Percentiles rank a stretch among this genome's conserved stretches.
These are phyloP conservation scores for Tichodroma muraria DNA, from an alignment of 2,113 vertebrate species.

Conservation along the genomic window DNA sequence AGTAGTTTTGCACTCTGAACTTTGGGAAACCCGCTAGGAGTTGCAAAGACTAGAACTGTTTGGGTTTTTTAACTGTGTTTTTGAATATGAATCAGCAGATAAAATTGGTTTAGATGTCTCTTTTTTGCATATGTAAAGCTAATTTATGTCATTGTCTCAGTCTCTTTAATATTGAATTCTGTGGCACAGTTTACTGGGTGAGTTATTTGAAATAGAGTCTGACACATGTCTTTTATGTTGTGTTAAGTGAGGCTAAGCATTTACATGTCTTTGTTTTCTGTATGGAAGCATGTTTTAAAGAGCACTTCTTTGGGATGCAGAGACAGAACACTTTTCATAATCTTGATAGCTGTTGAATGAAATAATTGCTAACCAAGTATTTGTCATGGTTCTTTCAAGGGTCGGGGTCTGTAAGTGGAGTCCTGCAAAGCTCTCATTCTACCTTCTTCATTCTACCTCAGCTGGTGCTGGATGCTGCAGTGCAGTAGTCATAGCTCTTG, in stretches of 20 bases:
- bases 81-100: background rate
- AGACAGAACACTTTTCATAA: background rate
- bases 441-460: fast-evolving
- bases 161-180: background rate
- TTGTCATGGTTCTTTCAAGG: background rate
- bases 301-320: background rate
- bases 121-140: background rate
- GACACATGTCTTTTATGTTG: background rate
- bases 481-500: background rate
- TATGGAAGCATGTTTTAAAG: background rate
- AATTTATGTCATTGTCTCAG: background rate
- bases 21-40: background rate
- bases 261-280: constrained; percentile 17
- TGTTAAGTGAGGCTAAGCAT: background rate
- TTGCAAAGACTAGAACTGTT: background rate
- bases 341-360: background rate
- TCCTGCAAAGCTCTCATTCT: background rate
- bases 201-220: background rate
- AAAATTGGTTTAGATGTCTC: background rate
- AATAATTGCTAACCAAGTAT: background rate
- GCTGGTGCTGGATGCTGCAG: background rate
- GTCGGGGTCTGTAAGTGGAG: background rate
- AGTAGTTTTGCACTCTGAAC: background rate
- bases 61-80: background rate
- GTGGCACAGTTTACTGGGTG: background rate